phyloP scores from a whole-genome alignment of 2,797 vertebrate genomes.

The Tokudaia tokunoshimensis region DNA sequence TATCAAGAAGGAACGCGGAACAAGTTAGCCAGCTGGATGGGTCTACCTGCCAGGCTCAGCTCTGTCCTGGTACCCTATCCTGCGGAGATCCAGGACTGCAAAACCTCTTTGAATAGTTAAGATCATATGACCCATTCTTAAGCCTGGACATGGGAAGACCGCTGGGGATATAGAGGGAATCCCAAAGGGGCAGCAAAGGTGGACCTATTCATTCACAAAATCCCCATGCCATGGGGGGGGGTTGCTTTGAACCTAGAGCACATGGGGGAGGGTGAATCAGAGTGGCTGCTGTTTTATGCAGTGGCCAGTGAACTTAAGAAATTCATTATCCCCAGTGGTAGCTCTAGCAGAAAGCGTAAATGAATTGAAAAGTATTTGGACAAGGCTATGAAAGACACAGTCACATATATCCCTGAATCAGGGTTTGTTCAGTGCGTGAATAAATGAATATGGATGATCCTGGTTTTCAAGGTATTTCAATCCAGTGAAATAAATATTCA shows the following conservation, averaged over 20 bases:
- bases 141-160: slow-evolving; percentile 31
- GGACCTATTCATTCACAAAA: slow-evolving; percentile 51
- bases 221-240: neutral
- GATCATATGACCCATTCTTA: neutral
- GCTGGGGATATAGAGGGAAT: slow-evolving; percentile 12
- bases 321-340: slow-evolving; percentile 68
- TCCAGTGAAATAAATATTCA: slow-evolving; percentile 76
- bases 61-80: neutral
- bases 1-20: slow-evolving; percentile 31
- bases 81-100: neutral
- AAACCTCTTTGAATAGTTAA: slow-evolving; percentile 7
- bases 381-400: slow-evolving; percentile 74
- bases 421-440: slow-evolving; percentile 72
- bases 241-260: slow-evolving; percentile 66
- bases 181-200: slow-evolving; percentile 6
- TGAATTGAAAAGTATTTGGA: slow-evolving; percentile 70
- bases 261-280: slow-evolving; percentile 51
- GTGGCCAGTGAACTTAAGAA: slow-evolving; percentile 63
- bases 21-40: neutral
- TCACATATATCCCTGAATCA: slow-evolving; percentile 67
- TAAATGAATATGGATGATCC: slow-evolving; percentile 72
- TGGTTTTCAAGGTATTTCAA: slow-evolving; percentile 72
- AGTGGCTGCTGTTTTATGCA: slow-evolving; percentile 55
- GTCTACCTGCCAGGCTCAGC: slow-evolving; percentile 19
- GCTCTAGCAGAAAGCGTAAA: slow-evolving; percentile 66